Evolutionary conservation across 2,888 invertebrate genomes (phyloP).

Genomic region (Watsonalla cultraria): DNA sequence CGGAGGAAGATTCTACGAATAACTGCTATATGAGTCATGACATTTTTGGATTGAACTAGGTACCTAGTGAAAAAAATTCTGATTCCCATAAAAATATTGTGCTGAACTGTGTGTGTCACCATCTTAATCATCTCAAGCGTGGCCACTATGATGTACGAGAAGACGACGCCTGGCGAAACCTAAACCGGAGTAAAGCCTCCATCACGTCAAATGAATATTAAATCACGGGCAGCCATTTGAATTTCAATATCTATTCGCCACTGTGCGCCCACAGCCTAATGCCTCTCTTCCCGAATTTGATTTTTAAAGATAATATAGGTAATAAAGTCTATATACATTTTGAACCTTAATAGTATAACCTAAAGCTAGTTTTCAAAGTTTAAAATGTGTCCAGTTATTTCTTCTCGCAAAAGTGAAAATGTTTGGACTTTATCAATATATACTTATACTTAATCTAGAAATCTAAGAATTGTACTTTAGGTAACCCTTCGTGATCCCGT

Average conservation of each 20-base stretch:
- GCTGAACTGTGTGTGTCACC: slow-evolving; percentile 26
- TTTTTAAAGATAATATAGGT: slow-evolving; percentile 5
- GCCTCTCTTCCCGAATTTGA: slow-evolving; percentile 24
- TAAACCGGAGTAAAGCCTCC: slow-evolving; percentile 75
- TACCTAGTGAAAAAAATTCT: no score
- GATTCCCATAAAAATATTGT: background rate
- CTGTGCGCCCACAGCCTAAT: slow-evolving; percentile 36
- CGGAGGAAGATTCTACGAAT: no score
- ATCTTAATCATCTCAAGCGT: slow-evolving; percentile 49
- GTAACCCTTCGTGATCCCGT: no score
- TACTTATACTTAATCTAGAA: no score
- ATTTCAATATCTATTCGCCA: slow-evolving; percentile 71
- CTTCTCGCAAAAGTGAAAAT: no score
- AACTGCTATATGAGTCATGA: no score
- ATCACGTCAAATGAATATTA: slow-evolving; percentile 78
- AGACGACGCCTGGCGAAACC: slow-evolving; percentile 76
- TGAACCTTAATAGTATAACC: no score
- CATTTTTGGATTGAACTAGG: no score
- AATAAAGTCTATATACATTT: slow-evolving; percentile 1
- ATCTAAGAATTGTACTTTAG: no score
- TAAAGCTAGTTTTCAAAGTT: no score
- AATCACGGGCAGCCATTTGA: slow-evolving; percentile 73
- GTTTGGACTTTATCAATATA: no score
- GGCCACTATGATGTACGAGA: slow-evolving; percentile 76
- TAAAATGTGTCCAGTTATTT: no score